A percentile compares a stretch with the other conserved stretches of the same genome.
Evolutionary conservation across 2,888 invertebrate genomes (phyloP).

Genomic region (Zootermopsis nevadensis): DNA sequence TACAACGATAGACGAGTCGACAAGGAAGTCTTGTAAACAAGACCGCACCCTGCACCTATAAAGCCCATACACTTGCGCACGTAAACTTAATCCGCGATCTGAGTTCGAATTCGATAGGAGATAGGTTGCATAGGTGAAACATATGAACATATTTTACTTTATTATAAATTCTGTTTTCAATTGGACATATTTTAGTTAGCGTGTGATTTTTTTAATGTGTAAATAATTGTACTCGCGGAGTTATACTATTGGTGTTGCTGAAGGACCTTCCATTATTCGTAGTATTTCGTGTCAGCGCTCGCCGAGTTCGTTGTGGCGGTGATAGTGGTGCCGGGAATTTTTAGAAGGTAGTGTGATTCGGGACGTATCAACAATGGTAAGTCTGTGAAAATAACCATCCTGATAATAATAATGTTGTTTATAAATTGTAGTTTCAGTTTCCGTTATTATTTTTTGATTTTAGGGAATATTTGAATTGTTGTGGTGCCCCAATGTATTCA

Average conservation of each 20-base stretch:
- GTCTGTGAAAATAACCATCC: constrained; percentile 51
- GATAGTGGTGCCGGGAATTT: constrained; percentile 53
- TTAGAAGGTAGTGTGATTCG: constrained; percentile 54
- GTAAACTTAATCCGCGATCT: constrained; percentile 66
- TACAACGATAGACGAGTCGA: constrained; percentile 62
- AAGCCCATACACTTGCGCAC: constrained; percentile 73
- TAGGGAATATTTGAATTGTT: background rate
- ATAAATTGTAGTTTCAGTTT: background rate
- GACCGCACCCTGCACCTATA: constrained; percentile 77
- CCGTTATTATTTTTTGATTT: constrained; percentile 7
- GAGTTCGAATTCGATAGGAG: constrained; percentile 53
- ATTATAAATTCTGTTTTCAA: constrained; percentile 45
- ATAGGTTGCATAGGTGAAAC: constrained; percentile 47
- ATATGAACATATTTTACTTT: constrained; percentile 49
- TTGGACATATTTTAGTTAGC: constrained; percentile 47
- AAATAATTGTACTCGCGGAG: constrained; percentile 53
- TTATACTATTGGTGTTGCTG: constrained; percentile 51
- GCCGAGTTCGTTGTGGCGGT: constrained; percentile 54
- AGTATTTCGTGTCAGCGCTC: constrained; percentile 53
- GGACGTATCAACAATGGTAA: constrained; percentile 55
- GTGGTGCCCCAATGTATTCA: background rate
- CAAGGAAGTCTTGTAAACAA: constrained; percentile 76
- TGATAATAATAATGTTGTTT: constrained; percentile 10
- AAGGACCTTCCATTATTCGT: constrained; percentile 52
- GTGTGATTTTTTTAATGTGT: constrained; percentile 51